Evolutionary conservation across 2,888 invertebrate genomes (phyloP).

Genomic region (Ecliptopera silaceata): DNA sequence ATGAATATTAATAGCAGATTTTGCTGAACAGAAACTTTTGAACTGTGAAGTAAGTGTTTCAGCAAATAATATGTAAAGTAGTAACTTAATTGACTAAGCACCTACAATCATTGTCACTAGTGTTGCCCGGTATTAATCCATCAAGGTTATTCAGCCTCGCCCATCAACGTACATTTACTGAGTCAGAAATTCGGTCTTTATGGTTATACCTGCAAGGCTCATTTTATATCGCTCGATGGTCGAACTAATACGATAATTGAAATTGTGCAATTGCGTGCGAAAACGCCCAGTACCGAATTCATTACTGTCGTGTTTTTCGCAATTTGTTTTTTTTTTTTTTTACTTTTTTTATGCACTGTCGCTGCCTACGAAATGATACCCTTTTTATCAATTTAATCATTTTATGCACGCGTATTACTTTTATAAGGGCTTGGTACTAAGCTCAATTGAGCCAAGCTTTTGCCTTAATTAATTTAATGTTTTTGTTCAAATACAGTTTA

Average conservation of each 20-base stretch:
- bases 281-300: slow-evolving; percentile 74
- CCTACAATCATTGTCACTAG: slow-evolving; percentile 46
- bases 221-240: slow-evolving; percentile 41
- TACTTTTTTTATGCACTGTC: slow-evolving; percentile 52
- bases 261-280: slow-evolving; percentile 84
- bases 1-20: slow-evolving; percentile 29
- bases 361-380: slow-evolving; percentile 61
- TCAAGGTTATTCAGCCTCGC: slow-evolving; percentile 55
- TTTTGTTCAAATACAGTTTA: slow-evolving; percentile 18
- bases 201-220: slow-evolving; percentile 11
- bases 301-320: slow-evolving; percentile 74
- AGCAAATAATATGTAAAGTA: background rate
- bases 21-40: background rate
- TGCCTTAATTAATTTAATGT: slow-evolving; percentile 19
- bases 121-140: slow-evolving; percentile 49
- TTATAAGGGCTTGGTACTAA: slow-evolving; percentile 26
- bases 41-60: background rate
- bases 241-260: slow-evolving; percentile 82
- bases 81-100: too few relatives aligned
- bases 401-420: slow-evolving; percentile 56
- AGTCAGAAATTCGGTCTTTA: slow-evolving; percentile 15
- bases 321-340: slow-evolving; percentile 56
- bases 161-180: slow-evolving; percentile 34
- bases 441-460: slow-evolving; percentile 24
- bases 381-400: slow-evolving; percentile 70